Base-by-base conservation (phyloP, 2,888 invertebrate species). In the Entomobrya proxima region DNA sequence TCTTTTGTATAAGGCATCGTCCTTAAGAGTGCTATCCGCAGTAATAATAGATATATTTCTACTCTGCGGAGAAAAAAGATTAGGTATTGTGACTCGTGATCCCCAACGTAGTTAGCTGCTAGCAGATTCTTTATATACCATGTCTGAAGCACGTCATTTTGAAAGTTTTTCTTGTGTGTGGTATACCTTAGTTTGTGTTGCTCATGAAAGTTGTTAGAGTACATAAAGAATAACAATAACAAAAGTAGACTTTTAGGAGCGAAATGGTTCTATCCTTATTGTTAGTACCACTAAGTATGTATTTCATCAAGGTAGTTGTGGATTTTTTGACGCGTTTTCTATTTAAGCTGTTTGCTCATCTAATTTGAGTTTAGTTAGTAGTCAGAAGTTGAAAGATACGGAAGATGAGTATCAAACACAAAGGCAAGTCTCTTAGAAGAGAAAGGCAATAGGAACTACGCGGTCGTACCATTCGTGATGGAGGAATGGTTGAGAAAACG, bases 341-440 rank as follows among this genome's bases (percentile, higher is more conserved):
- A 83, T 83, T 72, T 76, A 74, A 83, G 67, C 64, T 50, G 50
- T 21, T 24, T 50, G 61, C 18, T 44, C 55, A 37, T 35, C 30
- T 35, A 67, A 75, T 40, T 27, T 67, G 24, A 30, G 52, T 58
- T 77, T 77, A 84, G 83, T 77, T 30, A 52, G 83, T 69, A 50
- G 7, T 58, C 30, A 40, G 83, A 58, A 24, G 64, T 40, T 21
- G 76, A 27, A 74, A 52, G 58, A 74, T 44, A n/a, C n/a, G n/a
- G 44, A 15, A 40, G 44, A 40, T 40, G 44, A 40, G 44, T 11
- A 40, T 7, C 9, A 40, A 40, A 40, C 44, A 15, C 44, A 15
- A 15, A 40, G 44, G 7, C 44, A 15, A 15, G 15, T 7, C 44
- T 40, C 9, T 40, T n/a, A n/a, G n/a, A n/a, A n/a, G 44, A 40